Percentiles rank a stretch among this genome's conserved stretches.
These are phyloP conservation scores for Ennomos fuscantarius DNA, from an alignment of 2,888 invertebrate species.

Conservation along the genomic window DNA sequence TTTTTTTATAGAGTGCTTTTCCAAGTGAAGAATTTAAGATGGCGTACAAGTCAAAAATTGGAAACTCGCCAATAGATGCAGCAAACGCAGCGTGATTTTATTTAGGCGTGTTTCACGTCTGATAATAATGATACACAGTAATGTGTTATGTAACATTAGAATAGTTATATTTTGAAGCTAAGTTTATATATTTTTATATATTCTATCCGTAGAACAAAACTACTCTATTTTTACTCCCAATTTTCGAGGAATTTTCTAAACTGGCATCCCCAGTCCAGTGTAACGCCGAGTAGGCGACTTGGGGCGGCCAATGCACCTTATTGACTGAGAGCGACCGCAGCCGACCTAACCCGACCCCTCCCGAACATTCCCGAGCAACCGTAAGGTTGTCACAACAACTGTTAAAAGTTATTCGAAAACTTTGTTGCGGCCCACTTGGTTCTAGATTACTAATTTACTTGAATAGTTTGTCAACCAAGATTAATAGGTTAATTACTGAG, in stretches of 20 bases:
- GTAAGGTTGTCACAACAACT: constrained; percentile 64
- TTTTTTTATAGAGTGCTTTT: too few relatives aligned
- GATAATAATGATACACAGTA: too few relatives aligned
- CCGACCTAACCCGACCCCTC: constrained; percentile 60
- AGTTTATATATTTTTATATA: too few relatives aligned
- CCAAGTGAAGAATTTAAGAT: too few relatives aligned
- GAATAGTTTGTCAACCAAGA: constrained; percentile 52
- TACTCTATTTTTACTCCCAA: constrained; percentile 24
- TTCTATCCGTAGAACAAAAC: neutral
- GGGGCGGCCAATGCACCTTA: constrained; percentile 80
- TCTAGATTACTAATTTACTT: constrained; percentile 54
- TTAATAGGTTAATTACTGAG: constrained; percentile 47
- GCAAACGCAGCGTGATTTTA: too few relatives aligned
- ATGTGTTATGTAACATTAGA: constrained; percentile 8
- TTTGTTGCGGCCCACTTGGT: constrained; percentile 48
- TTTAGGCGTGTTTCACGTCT: too few relatives aligned
- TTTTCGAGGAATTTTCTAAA: constrained; percentile 37
- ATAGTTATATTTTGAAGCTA: too few relatives aligned
- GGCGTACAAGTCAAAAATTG: too few relatives aligned
- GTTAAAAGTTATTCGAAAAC: constrained; percentile 63
- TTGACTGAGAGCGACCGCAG: constrained; percentile 71
- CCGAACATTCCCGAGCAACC: constrained; percentile 54
- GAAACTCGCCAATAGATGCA: too few relatives aligned
- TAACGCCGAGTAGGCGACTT: constrained; percentile 66
- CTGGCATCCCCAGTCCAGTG: constrained; percentile 52